A percentile compares a stretch with the other conserved stretches of the same genome.
phyloP scores from a whole-genome alignment of 2,888 invertebrate genomes.

The Volucella bombylans region DNA sequence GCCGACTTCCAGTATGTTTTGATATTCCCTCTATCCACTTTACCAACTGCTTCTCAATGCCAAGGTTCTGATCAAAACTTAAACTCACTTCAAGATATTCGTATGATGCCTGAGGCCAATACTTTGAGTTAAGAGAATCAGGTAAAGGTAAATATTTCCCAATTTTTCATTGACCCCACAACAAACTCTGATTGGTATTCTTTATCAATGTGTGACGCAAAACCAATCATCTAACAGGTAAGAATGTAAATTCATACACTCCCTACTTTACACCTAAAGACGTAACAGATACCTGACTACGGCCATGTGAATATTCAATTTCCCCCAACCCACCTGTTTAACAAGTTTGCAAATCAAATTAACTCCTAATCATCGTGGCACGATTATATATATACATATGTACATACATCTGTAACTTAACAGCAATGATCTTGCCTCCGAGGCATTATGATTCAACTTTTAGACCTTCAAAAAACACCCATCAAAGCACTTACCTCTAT shows the following conservation, averaged over 20 bases:
- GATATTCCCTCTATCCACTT: too few relatives aligned
- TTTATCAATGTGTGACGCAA: slow-evolving; percentile 20
- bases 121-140: too few relatives aligned
- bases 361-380: slow-evolving; percentile 50
- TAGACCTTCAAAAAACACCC: slow-evolving; percentile 4
- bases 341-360: slow-evolving; percentile 45
- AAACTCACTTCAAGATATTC: too few relatives aligned
- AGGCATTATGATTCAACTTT: slow-evolving; percentile 35
- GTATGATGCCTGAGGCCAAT: too few relatives aligned
- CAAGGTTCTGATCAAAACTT: too few relatives aligned
- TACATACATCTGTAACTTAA: neutral
- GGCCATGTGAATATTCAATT: slow-evolving; percentile 33
- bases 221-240: neutral
- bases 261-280: neutral
- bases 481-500: slow-evolving; percentile 42
- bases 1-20: too few relatives aligned
- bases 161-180: neutral
- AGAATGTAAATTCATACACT: neutral
- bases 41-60: too few relatives aligned
- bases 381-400: slow-evolving; percentile 23
- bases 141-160: too few relatives aligned
- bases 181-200: neutral
- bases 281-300: slow-evolving; percentile 31
- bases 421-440: slow-evolving; percentile 57
- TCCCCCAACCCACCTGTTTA: slow-evolving; percentile 49